Base-by-base conservation (phyloP, 2,888 invertebrate genomes). In the Fabriciana adippe region DNA sequence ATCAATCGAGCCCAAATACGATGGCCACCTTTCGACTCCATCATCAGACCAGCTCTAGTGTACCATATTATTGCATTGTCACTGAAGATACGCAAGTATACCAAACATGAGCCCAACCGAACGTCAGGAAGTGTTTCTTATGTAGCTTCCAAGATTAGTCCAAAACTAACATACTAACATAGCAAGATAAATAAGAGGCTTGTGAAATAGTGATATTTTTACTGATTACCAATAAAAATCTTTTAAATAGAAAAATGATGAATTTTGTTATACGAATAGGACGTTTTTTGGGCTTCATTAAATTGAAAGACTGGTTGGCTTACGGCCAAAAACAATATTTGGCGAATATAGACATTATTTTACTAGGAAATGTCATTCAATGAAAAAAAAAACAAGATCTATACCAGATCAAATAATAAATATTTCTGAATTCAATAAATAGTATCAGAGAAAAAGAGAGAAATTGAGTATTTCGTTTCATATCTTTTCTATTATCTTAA, bases 251-350 rank as follows among this genome's bases (percentile, higher is more conserved):
- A 18, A 16, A 55, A 41, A 55, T 14, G 35, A 41, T 55, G 16
- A 55, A 55, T 41, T 55, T 41, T 18, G 41, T 55, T 16, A 55
- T 55, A 41, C 55, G 41, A 41, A 41, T 16, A 55, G 41, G 16
- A 41, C 16, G 13, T 31, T 16, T 55, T 15, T 41, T 41, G 41
- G 35, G 41, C 16, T 35, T 35, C 18, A 55, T 55, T 55, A 55
- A 55, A 55, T 55, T 55, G 55, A 55, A 55, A 55, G 16, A 45
- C 41, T 31, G 45, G 31, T 64, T 64, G 64, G 64, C 56, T 57
- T 48, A 57, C 56, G 51, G 51, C 64, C 64, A 64, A 56, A 64
- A 51, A 56, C 50, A 64, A 57, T 57, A 48, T 64, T 56, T 64
- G 51, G 41, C n/a, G 50, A 50, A 41, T 41, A 41, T 35, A n/a